Evolutionary conservation across 1,140 invertebrate genomes (phyloP), one percentile per base, ranked within the genome.

Genomic region (Pantala flavescens): DNA sequence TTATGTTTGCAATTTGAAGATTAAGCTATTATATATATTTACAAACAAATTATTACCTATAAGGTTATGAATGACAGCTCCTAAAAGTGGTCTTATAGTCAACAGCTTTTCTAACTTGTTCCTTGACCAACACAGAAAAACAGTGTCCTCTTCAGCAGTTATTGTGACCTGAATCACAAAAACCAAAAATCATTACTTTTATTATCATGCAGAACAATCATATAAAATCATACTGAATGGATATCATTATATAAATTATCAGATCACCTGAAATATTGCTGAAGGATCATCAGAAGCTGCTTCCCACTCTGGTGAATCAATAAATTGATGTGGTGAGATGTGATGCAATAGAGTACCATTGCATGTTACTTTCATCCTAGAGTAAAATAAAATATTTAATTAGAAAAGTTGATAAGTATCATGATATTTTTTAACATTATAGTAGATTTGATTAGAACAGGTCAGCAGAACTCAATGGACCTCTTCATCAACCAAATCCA

Each of bases 281-380:
- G 23, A 24, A 14, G 71, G 71, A 79, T 91, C 88, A 78, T 91
- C 89, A 70, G 88, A 88, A 80, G 89, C 90, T 11, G 91, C 89
- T 79, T 94, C 92, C 90, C 91, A 95, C 83, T 95, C 93, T 0
- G 92, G 92, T 11, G 92, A 94, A 82, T 94, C 93, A 23, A 95
- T 88, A 80, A 95, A 94, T 81, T 95, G 91, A 82, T 92, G 91
- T 43, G 88, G 86, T 77, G 88, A 87, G 76, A 95, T 89, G 82
- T 89, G 90, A 83, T 95, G 93, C 28, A 95, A 85, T 82, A 92
- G 91, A 11, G 90, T 90, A 75, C 89, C 88, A 77, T 93, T 91
- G 79, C 91, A 94, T 70, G 89, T 92, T 72, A 94, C 93, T 78
- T 89, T 87, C 78, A 92, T 82, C 80, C 91, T 93, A 82, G 80